These are phyloP conservation scores for Hermetia illucens DNA, from an alignment of 1,140 invertebrate species.

Conservation along the genomic window DNA sequence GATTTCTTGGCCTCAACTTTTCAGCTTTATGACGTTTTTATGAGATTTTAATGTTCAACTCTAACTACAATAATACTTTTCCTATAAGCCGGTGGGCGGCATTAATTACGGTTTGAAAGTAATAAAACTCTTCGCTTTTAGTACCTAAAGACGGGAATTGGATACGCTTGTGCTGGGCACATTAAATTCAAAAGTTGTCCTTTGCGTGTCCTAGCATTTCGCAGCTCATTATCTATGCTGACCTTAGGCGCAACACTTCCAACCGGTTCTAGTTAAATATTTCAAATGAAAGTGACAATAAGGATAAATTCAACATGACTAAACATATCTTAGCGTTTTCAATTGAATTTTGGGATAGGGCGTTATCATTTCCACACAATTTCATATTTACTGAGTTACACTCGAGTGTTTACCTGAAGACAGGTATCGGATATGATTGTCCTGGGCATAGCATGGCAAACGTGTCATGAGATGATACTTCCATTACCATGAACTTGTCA, in stretches of 20 bases:
- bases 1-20: too few relatives aligned
- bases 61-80: too few relatives aligned
- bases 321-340: slow-evolving; percentile 3
- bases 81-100: slow-evolving; percentile 10
- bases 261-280: slow-evolving; percentile 50
- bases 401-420: slow-evolving; percentile 35
- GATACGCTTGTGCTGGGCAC: slow-evolving; percentile 56
- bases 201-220: slow-evolving; percentile 23
- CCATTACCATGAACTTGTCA: slow-evolving; percentile 38
- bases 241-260: slow-evolving; percentile 51
- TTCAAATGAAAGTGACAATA: slow-evolving; percentile 23
- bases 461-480: slow-evolving; percentile 43
- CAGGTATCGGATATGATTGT: slow-evolving; percentile 50
- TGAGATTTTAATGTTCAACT: too few relatives aligned
- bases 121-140: too few relatives aligned
- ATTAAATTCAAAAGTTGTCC: slow-evolving; percentile 38
- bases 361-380: not conserved
- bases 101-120: slow-evolving; percentile 8
- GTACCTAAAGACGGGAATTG: slow-evolving; percentile 55
- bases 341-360: not conserved
- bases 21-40: too few relatives aligned
- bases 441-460: slow-evolving; percentile 38
- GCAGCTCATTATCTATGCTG: slow-evolving; percentile 18
- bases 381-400: not conserved
- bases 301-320: slow-evolving; percentile 7